A percentile compares a stretch with the other conserved stretches of the same genome.
These are phyloP conservation scores for Ips nitidus DNA, from an alignment of 1,140 invertebrate species.

Conservation along the genomic window DNA sequence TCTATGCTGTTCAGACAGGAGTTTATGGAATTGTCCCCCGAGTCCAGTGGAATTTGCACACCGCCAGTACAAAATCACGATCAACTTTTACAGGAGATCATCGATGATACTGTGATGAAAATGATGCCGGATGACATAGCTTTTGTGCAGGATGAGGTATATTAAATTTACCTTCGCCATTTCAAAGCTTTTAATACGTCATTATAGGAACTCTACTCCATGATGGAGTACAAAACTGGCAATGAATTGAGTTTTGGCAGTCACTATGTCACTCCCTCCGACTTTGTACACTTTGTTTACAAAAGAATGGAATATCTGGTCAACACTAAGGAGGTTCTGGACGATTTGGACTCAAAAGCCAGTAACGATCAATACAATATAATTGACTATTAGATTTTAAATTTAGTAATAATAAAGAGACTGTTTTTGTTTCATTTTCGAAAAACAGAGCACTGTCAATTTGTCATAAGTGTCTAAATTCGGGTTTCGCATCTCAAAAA, in stretches of 20 bases:
- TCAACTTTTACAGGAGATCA: constrained; percentile 18
- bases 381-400: constrained; percentile 7
- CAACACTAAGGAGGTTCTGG: background rate
- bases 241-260: background rate
- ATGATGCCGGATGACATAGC: constrained; percentile 20
- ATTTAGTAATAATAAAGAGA: background rate
- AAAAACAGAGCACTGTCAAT: too few relatives aligned
- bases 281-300: constrained; percentile 8
- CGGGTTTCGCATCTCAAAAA: too few relatives aligned
- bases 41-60: background rate
- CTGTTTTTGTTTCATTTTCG: too few relatives aligned
- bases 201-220: constrained; percentile 11
- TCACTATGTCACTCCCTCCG: background rate
- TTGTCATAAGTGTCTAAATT: too few relatives aligned
- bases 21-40: background rate
- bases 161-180: background rate
- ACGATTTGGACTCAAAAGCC: background rate
- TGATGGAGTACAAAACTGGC: constrained; percentile 1
- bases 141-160: constrained; percentile 19
- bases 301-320: background rate
- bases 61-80: constrained; percentile 3
- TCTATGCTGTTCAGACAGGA: constrained; percentile 20
- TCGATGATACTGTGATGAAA: constrained; percentile 24
- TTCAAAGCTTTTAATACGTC: constrained; percentile 5
- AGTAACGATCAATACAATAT: constrained; percentile 1